These are phyloP conservation scores for Phyllotis vaccarum DNA, from an alignment of 2,797 vertebrate genomes.

Conservation along the genomic window DNA sequence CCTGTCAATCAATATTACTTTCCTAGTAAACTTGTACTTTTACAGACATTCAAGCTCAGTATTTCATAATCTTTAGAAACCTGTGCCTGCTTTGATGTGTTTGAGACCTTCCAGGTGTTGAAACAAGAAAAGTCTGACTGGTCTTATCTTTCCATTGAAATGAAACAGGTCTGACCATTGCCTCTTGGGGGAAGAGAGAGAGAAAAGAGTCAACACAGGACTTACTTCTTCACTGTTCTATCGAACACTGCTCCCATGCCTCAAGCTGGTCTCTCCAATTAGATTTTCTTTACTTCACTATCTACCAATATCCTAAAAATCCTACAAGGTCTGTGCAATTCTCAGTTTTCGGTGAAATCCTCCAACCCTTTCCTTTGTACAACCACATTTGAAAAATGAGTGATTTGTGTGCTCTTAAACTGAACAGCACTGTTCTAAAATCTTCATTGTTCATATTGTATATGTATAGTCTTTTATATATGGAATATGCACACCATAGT, in stretches of 20 bases:
- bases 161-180: background rate
- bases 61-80: constrained; percentile 62
- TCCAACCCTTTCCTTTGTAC: background rate
- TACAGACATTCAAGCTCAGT: constrained; percentile 61
- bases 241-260: background rate
- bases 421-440: background rate
- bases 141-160: constrained; percentile 64
- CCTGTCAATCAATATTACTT: constrained; percentile 58
- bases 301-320: background rate
- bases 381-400: background rate
- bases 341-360: background rate
- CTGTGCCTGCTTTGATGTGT: constrained; percentile 55
- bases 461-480: background rate
- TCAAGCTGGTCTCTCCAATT: background rate
- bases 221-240: background rate
- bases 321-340: background rate
- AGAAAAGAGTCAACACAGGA: background rate
- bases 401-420: background rate
- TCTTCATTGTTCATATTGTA: background rate
- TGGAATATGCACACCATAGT: background rate
- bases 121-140: constrained; percentile 49
- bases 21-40: constrained; percentile 54
- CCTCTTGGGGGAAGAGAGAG: constrained; percentile 25
- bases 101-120: constrained; percentile 72
- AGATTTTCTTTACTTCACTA: constrained; percentile 2